A percentile compares a stretch with the other conserved stretches of the same genome.
phyloP scores from a whole-genome alignment of 2,113 vertebrate genomes.

The Ramphastos sulfuratus region DNA sequence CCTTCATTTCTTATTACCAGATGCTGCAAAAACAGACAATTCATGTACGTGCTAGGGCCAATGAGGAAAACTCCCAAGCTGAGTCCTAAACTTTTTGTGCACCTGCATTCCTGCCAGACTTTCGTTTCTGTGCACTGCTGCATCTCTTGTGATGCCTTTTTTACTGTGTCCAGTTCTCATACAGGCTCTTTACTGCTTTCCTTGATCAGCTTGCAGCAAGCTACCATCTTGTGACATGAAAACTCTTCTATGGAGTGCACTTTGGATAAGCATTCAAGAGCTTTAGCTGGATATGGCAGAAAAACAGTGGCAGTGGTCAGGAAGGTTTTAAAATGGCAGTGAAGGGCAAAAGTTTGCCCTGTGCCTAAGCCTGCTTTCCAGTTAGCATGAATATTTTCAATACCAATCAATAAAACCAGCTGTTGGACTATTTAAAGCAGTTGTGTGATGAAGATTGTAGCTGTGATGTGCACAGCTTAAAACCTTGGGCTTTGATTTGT shows the following conservation, averaged over 20 bases:
- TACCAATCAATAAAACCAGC: neutral
- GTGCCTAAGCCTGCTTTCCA: neutral
- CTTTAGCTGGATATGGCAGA: neutral
- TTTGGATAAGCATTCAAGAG: neutral
- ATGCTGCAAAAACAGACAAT: constrained; percentile 37
- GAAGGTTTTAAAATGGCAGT: neutral
- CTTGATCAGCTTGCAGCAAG: neutral
- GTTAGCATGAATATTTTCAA: neutral
- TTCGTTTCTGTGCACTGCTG: neutral
- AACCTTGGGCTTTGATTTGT: neutral
- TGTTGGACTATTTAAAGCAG: rapidly evolving
- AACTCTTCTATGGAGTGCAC: neutral
- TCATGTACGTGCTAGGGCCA: neutral
- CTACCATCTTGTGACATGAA: neutral
- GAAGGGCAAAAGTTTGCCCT: neutral
- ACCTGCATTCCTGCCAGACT: neutral
- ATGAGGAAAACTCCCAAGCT: neutral
- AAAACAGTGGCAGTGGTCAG: neutral
- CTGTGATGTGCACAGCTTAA: neutral
- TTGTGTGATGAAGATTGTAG: neutral
- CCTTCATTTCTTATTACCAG: constrained; percentile 56
- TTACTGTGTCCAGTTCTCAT: rapidly evolving
- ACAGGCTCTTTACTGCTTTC: neutral
- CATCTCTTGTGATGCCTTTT: neutral
- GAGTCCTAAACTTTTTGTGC: neutral